Percentiles rank a stretch among this genome's conserved stretches.
Evolutionary conservation across 1,140 invertebrate species (phyloP).

Genomic region (Euwallacea fornicatus): DNA sequence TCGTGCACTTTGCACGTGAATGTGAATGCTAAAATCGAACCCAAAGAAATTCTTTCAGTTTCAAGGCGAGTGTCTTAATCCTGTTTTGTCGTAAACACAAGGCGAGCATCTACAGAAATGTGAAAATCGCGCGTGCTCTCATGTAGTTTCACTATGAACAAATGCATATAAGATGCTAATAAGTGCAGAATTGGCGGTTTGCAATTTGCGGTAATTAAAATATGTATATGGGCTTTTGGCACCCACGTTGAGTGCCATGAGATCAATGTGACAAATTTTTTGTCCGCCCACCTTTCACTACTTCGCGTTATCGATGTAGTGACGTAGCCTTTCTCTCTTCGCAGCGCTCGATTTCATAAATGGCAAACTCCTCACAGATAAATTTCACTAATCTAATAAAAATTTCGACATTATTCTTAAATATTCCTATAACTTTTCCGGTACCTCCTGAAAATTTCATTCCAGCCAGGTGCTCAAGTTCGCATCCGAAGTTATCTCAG

Average conservation of each 20-base stretch:
- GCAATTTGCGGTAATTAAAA: background rate
- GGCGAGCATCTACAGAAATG: background rate
- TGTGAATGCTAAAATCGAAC: too few relatives aligned
- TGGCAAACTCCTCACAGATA: too few relatives aligned
- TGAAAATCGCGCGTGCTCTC: too few relatives aligned
- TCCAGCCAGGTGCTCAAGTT: background rate
- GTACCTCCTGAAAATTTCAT: background rate
- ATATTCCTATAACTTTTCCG: background rate
- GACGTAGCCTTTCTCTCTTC: too few relatives aligned
- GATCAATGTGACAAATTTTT: too few relatives aligned
- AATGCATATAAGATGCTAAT: background rate
- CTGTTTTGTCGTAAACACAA: background rate
- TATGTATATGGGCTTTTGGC: background rate
- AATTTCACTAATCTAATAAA: background rate
- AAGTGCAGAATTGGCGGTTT: background rate
- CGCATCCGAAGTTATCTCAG: background rate
- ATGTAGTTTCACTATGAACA: too few relatives aligned
- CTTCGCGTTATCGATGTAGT: too few relatives aligned
- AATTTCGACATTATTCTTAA: background rate
- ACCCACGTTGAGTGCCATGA: too few relatives aligned
- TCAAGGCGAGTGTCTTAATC: background rate
- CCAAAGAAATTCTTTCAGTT: constrained; percentile 5
- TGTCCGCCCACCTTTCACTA: too few relatives aligned
- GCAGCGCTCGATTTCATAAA: too few relatives aligned
- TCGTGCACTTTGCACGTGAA: too few relatives aligned